A percentile compares a stretch with the other conserved stretches of the same genome.
phyloP scores from a whole-genome alignment of 2,888 invertebrate genomes.

The Ichneumoninae sp. region DNA sequence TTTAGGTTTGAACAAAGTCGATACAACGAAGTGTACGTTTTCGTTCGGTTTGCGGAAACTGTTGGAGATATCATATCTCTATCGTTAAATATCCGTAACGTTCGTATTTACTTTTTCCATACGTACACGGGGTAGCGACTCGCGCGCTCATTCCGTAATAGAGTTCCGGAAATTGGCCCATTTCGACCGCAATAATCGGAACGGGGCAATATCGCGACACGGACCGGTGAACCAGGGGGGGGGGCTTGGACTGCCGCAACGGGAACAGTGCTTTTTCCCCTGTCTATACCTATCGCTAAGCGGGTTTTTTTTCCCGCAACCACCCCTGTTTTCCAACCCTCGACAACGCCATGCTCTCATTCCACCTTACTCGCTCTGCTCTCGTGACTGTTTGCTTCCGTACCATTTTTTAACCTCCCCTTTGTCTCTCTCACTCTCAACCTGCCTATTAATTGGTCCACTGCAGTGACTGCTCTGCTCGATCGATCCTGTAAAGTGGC shows the following conservation, averaged over 20 bases:
- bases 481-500: constrained; percentile 30
- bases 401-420: constrained; percentile 27
- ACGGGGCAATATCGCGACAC: constrained; percentile 59
- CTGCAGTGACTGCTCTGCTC: constrained; percentile 19
- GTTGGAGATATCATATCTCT: constrained; percentile 55
- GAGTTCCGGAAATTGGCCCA: constrained; percentile 64
- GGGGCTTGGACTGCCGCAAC: background rate
- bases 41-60: constrained; percentile 46
- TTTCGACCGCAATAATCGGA: constrained; percentile 67
- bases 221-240: constrained; percentile 1
- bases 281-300: background rate
- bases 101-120: constrained; percentile 50
- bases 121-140: background rate
- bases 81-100: constrained; percentile 49
- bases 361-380: background rate
- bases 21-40: constrained; percentile 10
- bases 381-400: constrained; percentile 26
- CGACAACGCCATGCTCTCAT: constrained; percentile 1
- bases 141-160: constrained; percentile 51
- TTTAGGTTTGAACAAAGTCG: constrained; percentile 47
- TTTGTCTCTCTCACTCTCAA: constrained; percentile 47
- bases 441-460: constrained; percentile 53
- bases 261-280: constrained; percentile 43
- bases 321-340: constrained; percentile 3
- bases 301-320: constrained; percentile 14